Conservation (phyloP, 2,888 invertebrate species). For the Lysandra coridon region DNA sequence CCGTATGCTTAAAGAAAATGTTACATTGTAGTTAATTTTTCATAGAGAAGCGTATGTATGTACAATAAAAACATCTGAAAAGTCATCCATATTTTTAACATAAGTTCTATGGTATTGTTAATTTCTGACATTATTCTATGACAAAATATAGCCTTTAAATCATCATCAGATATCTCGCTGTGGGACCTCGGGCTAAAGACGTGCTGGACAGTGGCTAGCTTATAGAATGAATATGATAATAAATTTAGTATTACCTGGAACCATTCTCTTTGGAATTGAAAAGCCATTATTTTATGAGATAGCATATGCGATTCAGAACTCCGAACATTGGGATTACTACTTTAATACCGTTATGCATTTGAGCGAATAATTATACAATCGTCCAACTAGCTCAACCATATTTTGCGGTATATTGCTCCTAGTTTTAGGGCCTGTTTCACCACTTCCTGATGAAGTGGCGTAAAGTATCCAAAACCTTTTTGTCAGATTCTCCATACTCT, state of each 20-base stretch:
- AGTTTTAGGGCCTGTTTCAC: too few relatives aligned
- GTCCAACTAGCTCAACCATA: not conserved
- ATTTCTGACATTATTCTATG: not conserved
- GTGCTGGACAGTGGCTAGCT: conserved; percentile 34
- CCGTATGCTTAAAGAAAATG: too few relatives aligned
- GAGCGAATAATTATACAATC: not conserved
- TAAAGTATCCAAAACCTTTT: too few relatives aligned
- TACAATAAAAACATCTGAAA: too few relatives aligned
- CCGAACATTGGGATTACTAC: conserved; percentile 27
- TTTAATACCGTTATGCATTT: conserved; percentile 35
- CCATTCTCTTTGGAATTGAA: conserved; percentile 46
- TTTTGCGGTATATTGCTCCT: not conserved
- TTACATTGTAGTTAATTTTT: too few relatives aligned
- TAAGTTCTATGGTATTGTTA: not conserved
- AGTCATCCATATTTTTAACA: too few relatives aligned
- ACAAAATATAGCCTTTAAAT: not conserved
- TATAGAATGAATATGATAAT: conserved; percentile 41
- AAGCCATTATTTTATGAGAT: conserved; percentile 44
- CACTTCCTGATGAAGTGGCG: too few relatives aligned
- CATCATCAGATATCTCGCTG: not conserved
- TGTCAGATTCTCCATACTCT: too few relatives aligned
- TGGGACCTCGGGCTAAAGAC: conserved; percentile 21
- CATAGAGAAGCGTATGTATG: too few relatives aligned
- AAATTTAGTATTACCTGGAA: conserved; percentile 44
- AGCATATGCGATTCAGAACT: conserved; percentile 41